Base-by-base conservation (phyloP, 2,888 invertebrate species). In the Philaethria dido region DNA sequence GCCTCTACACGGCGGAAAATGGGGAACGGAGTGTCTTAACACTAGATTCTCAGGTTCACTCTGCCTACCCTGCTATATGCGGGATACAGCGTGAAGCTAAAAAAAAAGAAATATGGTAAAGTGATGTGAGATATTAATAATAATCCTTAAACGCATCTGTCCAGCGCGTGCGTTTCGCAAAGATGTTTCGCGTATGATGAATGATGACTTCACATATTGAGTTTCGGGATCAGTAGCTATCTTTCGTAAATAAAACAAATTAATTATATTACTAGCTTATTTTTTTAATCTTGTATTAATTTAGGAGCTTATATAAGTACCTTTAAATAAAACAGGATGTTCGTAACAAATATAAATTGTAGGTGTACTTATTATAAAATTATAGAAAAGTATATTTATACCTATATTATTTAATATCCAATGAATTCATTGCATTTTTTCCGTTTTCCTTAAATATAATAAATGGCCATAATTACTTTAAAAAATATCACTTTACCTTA, bases 131-230 rank as follows among this genome's bases (percentile, higher is more conserved):
- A 6, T 50, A 50, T 50, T 33, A 52, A 52, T 16, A 57, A 42
- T 25, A 42, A 25, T 42, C 2, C 29, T 54, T 22, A 74, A 79
- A 73, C 79, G 79, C 88, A 88, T 87, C 85, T 89, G 89, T 83
- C 76, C 20, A 66, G 78, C 84, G 83, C 86, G 82, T 81, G 85
- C 83, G 79, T 74, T 61, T 72, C 77, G 80, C 78, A 89, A 88
- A 87, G 88, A 88, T 88, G 86, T 82, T 82, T 81, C 69, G 78
- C 80, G 78, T 67, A 79, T 85, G 87, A 87, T 86, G 71, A 80
- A 86, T 86, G 75, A 74, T 67, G 47, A 16, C 25, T 80, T 76
- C 71, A 68, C 29, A 74, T 81, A 78, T 82, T 78, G 69, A 71
- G 66, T 81, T 79, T 75, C 78, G 22, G 61, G 42, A 44, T 50